These are phyloP conservation scores for Vanessa tameamea DNA, from an alignment of 1,140 invertebrate genomes.

Conservation along the genomic window DNA sequence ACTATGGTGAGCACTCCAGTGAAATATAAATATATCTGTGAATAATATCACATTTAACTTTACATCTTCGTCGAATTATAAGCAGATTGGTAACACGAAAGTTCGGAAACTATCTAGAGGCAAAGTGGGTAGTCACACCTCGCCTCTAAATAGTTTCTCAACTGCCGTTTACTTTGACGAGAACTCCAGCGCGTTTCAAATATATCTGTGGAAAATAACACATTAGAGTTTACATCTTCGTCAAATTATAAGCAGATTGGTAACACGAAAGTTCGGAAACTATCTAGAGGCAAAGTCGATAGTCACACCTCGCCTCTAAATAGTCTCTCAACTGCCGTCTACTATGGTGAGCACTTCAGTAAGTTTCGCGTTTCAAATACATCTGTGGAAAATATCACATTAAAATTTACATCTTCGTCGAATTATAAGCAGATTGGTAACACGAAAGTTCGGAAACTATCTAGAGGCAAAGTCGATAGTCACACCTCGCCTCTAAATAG, in stretches of 20 bases:
- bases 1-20: too few relatives aligned
- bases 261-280: background rate
- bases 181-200: too few relatives aligned
- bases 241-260: background rate
- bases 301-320: conserved; percentile 3
- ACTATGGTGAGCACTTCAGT: background rate
- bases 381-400: background rate
- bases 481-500: conserved; percentile 12
- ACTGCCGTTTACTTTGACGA: background rate
- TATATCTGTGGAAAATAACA: too few relatives aligned
- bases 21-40: too few relatives aligned
- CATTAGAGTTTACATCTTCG: too few relatives aligned
- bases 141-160: background rate
- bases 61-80: too few relatives aligned
- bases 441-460: conserved; percentile 14
- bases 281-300: conserved; percentile 15
- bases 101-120: background rate
- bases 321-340: background rate
- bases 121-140: too few relatives aligned
- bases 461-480: conserved; percentile 17
- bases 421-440: background rate
- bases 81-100: background rate
- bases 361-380: background rate
- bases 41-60: too few relatives aligned
- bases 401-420: background rate